Evolutionary conservation across 2,888 invertebrate species (phyloP), one percentile per base, ranked within the genome.

Genomic region (Drosophila mayaguana): DNA sequence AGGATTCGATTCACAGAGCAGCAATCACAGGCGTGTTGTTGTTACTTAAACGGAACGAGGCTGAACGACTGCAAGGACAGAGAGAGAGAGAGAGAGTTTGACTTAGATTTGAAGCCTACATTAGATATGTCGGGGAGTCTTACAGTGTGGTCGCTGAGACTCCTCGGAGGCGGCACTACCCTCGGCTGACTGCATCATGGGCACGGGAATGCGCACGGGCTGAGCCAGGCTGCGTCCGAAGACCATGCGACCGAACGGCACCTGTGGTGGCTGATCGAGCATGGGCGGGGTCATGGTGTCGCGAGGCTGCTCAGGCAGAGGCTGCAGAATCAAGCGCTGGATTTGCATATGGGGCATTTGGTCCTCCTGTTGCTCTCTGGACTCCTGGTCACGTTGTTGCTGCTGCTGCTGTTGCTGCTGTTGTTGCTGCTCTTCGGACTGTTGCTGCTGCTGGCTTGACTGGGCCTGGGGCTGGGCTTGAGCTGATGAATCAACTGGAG

Each of bases 11-110:
- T 88, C 88, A 78, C 83, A 81, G 75, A 91, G 91, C 91, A 95
- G 94, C 96, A 96, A 93, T 95, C 95, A 93, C 96, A 96, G 78
- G 96, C 94, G 93, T 96, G 96, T 90, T 96, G 91, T 87, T 87
- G 75, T 84, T 76, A 84, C 85, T 95, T 96, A 96, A 75, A 95
- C 94, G 70, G 96, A 96, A 90, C 97, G 95, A 66, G 97, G 97
- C 92, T 97, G 97, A 91, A 97, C 95, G 92, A 95, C 97, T 97
- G 94, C 46, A 94, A 81, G 83, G 34, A 63, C 36, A 57, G 51
- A 57, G 46, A 54, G 32, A 62, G 18, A 54, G 38, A 46, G 32
- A 22, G 28, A 63, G 20, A 34, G 55, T 3, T 48, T 3, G 42
- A 50, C 32, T 8, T 48, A 4, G 42, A 50, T 36, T 8, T 43